Evolutionary conservation across 2,113 vertebrate species (phyloP), one percentile per base, ranked within the genome.

Genomic region (Notarius quadriscutis): DNA sequence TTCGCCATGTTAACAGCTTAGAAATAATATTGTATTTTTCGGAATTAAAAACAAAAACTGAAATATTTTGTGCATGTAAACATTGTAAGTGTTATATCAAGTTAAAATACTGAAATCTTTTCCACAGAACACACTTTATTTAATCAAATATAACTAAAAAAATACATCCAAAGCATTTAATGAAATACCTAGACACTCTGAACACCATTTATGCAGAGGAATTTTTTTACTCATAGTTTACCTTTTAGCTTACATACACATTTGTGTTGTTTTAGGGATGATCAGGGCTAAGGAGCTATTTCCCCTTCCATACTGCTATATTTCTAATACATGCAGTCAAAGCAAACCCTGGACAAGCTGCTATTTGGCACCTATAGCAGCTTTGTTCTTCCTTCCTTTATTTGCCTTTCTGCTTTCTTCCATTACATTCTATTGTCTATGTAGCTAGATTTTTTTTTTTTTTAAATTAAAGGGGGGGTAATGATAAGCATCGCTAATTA

Each of bases 331-430:
- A 71, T 30, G 27, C 14, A 15, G 14, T 71, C 14, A 71, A 34
- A 34, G 67, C 27, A 17, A 71, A 71, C 27, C 27, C 4, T 71
- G 27, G 14, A 71, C 67, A 71, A 71, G 27, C 27, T 30, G 27
- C 14, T 67, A 71, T 34, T 34, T 30, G 27, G 67, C 14, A 71
- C 27, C 27, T 86, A 17, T 55, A 92, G 83, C 89, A 88, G 91
- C 91, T 92, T 91, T 93, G 58, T 63, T 50, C 53, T 84, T 81
- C 27, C 57, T 60, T 55, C 18, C 74, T 77, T 60, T 22, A 62
- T 53, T 58, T 63, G 67, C 18, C 48, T 63, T 83, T 27, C 86
- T 75, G 55, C 27, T 67, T n/a, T 41, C 62, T 63, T 55, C 14
- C 27, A 25, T 74, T 77, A 62, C 18, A 25, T 25, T 12, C 1